Evolutionary conservation across 2,113 vertebrate species (phyloP), one percentile per base, ranked within the genome.

Genomic region (Phyllostomus hastatus): DNA sequence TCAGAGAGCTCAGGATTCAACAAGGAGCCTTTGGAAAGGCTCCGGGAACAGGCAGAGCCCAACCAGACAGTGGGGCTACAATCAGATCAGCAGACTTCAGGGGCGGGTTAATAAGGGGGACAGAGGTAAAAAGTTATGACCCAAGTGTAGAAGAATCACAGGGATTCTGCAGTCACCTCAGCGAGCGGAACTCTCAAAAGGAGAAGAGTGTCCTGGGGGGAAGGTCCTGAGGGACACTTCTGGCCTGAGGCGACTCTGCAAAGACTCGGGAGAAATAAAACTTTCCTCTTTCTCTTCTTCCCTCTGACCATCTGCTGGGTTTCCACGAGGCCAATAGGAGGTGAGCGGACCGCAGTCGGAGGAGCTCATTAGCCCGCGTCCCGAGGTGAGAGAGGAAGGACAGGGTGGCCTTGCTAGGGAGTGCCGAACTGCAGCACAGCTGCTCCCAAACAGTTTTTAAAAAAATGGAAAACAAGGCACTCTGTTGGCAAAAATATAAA

Each of bases 401-500:
- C 28, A 90, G 35, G 28, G 2, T 10, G 24, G n/a, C 48, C 2
- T 1, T 2, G 20, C 48, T 0, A 2, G 0, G 16, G 20, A n/a
- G 11, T 4, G 33, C 43, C 52, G 20, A 43, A 14, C 64, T 0
- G 10, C 19, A 59, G 67, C n/a, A 11, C 73, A 61, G 57, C 48
- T 72, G 66, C 38, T 35, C 28, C 83, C 1, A 88, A 72, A 26
- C 22, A 15, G 35, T 24, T 54, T 72, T 64, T 26, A 72, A 41
- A 85, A 88, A 66, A 57, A 41, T 12, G 16, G 87, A 82, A 87
- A 93, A 88, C 28, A 93, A 79, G 66, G 82, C 38, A 87, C 86
- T 82, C 46, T 95, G 43, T 78, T 82, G 52, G 59, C 76, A 57
- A 79, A 84, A 91, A 88, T 78, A 89, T 24, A 38, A 93, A 81